Base-by-base conservation (phyloP, 2,113 vertebrate species). In the Vulpes ferrilata region DNA sequence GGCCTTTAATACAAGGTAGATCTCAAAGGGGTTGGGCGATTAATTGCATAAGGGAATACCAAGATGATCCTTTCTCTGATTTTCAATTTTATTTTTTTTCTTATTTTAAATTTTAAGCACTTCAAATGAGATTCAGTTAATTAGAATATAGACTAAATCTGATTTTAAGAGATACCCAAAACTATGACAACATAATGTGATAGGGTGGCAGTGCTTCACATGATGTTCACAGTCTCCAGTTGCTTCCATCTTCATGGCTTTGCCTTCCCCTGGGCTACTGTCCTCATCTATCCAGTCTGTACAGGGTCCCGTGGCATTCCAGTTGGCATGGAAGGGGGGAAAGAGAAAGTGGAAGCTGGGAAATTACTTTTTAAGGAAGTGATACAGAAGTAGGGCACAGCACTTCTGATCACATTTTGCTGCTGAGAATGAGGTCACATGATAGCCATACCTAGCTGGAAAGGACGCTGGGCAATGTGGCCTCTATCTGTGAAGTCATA, bases 21-120 rank as follows among this genome's bases (percentile, higher is more conserved):
- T 16, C 4, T 84, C 48, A 19, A 11, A 17, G 51, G 10, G 20
- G 27, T 16, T 74, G 20, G 43, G 19, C 30, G 62, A 20, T 43
- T 55, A 76, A 23, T 35, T 55, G 17, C 22, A 5, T 15, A 48
- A 53, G 32, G 74, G 84, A 60, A 59, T 69, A 88, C 12, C 16
- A 59, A 76, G 35, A 32, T 76, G 32, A 60, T 32, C 11, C 74
- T 95, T 79, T 95, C 80, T 59, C 17, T 57, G 82, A 59, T 71
- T 95, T 73, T 94, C 43, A 76, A 51, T 27, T 64, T 64, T 64
- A 25, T 64, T 64, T 64, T 96, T 64, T 96, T 82, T 59, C 27
- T 64, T 88, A 67, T 90, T 38, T 64, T 10, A 60, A 69, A 71
- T 60, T 65, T 60, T 60, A 32, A 83, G 35, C 27, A 74, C 55